Conservation (phyloP, 2,113 vertebrate genomes). For the Gnathonemus echidnorhynchus region DNA sequence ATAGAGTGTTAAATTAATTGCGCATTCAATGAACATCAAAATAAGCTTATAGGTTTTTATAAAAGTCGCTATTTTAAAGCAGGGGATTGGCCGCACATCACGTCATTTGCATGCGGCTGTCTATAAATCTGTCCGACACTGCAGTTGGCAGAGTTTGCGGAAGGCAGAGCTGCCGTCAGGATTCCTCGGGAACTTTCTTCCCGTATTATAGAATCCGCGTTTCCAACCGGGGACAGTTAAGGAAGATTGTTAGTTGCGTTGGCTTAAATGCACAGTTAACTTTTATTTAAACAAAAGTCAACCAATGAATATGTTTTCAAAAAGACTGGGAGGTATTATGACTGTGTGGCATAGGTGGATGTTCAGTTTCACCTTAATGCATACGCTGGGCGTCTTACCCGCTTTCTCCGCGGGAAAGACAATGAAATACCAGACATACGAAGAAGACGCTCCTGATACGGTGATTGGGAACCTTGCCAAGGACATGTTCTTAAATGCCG, state of each 20-base stretch:
- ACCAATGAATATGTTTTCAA: conserved; percentile 20
- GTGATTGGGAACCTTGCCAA: conserved; percentile 88
- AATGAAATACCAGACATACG: conserved; percentile 79
- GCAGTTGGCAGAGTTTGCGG: conserved; percentile 55
- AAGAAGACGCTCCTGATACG: conserved; percentile 80
- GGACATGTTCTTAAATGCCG: conserved; percentile 76
- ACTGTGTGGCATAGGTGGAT: conserved; percentile 56
- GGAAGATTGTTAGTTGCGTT: conserved; percentile 35
- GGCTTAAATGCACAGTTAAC: conserved; percentile 18
- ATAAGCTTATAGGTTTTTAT: conserved; percentile 46
- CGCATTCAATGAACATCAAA: conserved; percentile 65
- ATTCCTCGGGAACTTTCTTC: conserved; percentile 53
- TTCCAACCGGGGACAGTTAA: conserved; percentile 42
- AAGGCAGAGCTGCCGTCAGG: conserved; percentile 51
- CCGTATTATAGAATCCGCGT: conserved; percentile 44
- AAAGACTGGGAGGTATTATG: conserved; percentile 40
- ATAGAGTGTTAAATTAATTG: conserved; percentile 61
- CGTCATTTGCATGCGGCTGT: conserved; percentile 78
- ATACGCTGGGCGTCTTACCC: conserved; percentile 41
- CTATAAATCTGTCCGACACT: conserved; percentile 69
- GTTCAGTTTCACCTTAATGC: conserved; percentile 44
- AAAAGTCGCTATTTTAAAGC: conserved; percentile 50
- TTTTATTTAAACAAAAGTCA: conserved; percentile 29
- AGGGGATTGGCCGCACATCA: conserved; percentile 57
- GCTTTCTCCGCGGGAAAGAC: conserved; percentile 70